These are phyloP conservation scores for Drosophila barbarae DNA, from an alignment of 2,888 invertebrate genomes.

Conservation along the genomic window DNA sequence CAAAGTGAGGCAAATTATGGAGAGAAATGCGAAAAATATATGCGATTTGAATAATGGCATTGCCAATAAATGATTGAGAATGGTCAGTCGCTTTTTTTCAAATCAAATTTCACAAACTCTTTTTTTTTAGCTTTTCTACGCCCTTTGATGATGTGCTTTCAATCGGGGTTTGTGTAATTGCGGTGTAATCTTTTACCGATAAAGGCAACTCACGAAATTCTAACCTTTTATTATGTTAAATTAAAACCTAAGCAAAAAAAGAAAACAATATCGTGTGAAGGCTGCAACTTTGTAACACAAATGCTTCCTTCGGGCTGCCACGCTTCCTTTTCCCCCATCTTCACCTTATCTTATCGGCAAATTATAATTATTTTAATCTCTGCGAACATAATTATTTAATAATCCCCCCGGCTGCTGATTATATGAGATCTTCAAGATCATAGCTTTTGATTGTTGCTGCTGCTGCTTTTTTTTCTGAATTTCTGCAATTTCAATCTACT, in stretches of 20 bases:
- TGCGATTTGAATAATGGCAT: constrained; percentile 63
- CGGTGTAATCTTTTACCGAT: constrained; percentile 1
- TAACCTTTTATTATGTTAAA: constrained; percentile 6
- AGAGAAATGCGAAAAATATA: constrained; percentile 35
- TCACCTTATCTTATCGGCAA: neutral
- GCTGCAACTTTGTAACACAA: constrained; percentile 7
- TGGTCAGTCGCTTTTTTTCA: constrained; percentile 5
- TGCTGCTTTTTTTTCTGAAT: constrained; percentile 11
- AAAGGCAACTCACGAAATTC: neutral
- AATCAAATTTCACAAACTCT: neutral
- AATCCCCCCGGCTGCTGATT: constrained; percentile 26
- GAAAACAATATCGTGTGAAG: neutral
- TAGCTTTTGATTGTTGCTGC: constrained; percentile 17
- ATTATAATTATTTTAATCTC: constrained; percentile 31
- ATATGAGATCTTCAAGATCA: constrained; percentile 27
- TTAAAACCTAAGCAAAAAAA: neutral
- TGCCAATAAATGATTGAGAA: constrained; percentile 26
- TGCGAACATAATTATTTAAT: constrained; percentile 28
- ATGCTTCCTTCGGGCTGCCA: neutral
- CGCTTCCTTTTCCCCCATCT: neutral
- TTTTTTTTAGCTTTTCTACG: too few species aligned
- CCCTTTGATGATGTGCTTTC: constrained; percentile 7
- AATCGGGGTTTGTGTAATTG: constrained; percentile 11
- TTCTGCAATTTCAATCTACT: constrained; percentile 33
- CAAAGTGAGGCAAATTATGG: constrained; percentile 50